A percentile compares a stretch with the other conserved stretches of the same genome.
phyloP scores from a whole-genome alignment of 2,888 invertebrate species.

The Sinopyrophorus schimmeli region DNA sequence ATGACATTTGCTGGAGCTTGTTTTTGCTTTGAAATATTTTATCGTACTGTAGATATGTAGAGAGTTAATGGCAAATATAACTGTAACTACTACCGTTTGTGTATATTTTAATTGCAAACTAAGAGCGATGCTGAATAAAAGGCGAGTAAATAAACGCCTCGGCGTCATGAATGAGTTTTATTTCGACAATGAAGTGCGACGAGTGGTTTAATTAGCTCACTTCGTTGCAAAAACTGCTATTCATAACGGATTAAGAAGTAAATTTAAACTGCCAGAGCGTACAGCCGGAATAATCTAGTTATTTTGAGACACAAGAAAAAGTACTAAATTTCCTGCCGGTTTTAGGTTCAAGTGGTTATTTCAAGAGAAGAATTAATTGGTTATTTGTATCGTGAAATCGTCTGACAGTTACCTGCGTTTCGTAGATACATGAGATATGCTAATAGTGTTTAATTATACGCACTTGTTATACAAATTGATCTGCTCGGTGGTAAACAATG shows the following conservation, averaged over 20 bases:
- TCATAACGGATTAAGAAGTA: constrained; percentile 4
- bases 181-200: not conserved
- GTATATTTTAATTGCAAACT: not conserved
- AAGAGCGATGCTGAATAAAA: not conserved
- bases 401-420: not conserved
- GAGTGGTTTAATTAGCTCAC: not conserved
- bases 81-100: too few relatives aligned
- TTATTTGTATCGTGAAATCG: not conserved
- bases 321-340: constrained; percentile 1
- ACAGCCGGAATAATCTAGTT: constrained; percentile 4
- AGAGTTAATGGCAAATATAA: too few relatives aligned
- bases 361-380: not conserved
- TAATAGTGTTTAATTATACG: not conserved
- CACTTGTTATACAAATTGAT: not conserved
- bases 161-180: not conserved
- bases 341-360: constrained; percentile 4
- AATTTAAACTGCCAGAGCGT: not conserved
- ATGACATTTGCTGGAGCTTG: not conserved
- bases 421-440: not conserved
- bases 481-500: too few relatives aligned
- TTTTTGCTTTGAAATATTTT: too few relatives aligned
- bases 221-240: not conserved
- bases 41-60: too few relatives aligned
- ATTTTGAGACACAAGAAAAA: constrained; percentile 7
- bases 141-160: not conserved